Evolutionary conservation across 2,888 invertebrate species (phyloP), one percentile per base, ranked within the genome.

Genomic region (Xanthia togata): DNA sequence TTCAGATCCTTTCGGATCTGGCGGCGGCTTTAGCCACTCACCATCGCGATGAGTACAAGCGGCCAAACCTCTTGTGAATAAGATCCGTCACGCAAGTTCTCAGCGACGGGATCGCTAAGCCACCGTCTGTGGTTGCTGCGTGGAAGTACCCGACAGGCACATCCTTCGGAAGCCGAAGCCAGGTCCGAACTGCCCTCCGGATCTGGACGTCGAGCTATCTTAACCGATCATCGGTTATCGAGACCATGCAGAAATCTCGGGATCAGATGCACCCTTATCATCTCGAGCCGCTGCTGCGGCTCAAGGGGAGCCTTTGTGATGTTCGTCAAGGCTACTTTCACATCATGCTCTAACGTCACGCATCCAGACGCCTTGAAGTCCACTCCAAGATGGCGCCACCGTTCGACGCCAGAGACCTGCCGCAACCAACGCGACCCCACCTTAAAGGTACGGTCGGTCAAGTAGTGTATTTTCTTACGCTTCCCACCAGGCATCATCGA

Each of bases 191-290:
- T 31, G 47, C 73, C n/a, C 65, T 76, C 63, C 92, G 87, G 53
- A 94, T 87, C 55, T 89, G 79, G 0, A 88, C 60, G 76, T 95
- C 94, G 35, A 91, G 78, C 60, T 87, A 82, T 5, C 87, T 82
- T 0, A 95, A 81, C 47, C 86, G 80, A 2, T 84, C 82, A 44
- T 87, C 91, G 50, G 63, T 41, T 23, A 76, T 55, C 68, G 11
- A 59, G 31, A 14, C 4, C 72, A 31, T 65, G 38, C 14, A 23
- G 50, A n/a, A 31, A 76, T 0, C 59, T 88, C 26, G 93, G 94
- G 35, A 95, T 82, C 64, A 95, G 87, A 87, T 93, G 81, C 88
- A 4, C 87, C 77, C 92, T 84, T 63, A 94, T 79, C 0, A 81
- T 38, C 20, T 69, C 26, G 2, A 72, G 71, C 71, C 53, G 53